Percentiles rank a stretch among this genome's conserved stretches.
These are phyloP conservation scores for Botrylloides violaceus DNA, from an alignment of 23 tunicate species.

Conservation along the genomic window DNA sequence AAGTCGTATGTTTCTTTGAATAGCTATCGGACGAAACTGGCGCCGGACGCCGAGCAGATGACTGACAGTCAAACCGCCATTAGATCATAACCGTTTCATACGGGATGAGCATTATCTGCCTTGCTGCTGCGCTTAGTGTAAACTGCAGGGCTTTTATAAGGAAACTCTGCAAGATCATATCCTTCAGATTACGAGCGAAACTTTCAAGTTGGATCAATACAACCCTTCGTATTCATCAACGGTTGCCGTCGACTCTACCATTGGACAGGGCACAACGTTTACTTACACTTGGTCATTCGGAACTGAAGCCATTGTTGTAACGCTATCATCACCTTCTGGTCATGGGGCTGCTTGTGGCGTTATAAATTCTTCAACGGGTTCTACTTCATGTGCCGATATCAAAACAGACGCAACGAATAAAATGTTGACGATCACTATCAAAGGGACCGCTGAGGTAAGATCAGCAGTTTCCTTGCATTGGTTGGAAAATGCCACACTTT, in stretches of 20 bases:
- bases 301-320: neutral
- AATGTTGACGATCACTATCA: neutral
- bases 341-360: neutral
- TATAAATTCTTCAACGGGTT: neutral
- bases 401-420: neutral
- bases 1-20: too few species aligned
- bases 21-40: too few species aligned
- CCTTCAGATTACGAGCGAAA: neutral
- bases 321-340: neutral
- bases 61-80: too few species aligned
- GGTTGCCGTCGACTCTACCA: conserved; percentile 36
- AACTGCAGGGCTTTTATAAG: too few species aligned
- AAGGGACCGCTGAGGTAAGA: neutral
- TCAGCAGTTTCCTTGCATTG: too few species aligned
- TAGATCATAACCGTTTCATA: too few species aligned
- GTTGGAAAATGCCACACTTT: too few species aligned
- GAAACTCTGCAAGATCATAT: too few species aligned
- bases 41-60: too few species aligned
- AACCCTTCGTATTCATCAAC: neutral
- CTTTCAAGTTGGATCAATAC: neutral
- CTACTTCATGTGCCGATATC: neutral
- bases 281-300: conserved; percentile 39
- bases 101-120: too few species aligned
- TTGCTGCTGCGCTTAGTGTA: too few species aligned
- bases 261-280: conserved; percentile 52